Evolutionary conservation across 53 echinoderm and acorn worm genomes (phyloP).

Genomic region (Pentamera pediparva): DNA sequence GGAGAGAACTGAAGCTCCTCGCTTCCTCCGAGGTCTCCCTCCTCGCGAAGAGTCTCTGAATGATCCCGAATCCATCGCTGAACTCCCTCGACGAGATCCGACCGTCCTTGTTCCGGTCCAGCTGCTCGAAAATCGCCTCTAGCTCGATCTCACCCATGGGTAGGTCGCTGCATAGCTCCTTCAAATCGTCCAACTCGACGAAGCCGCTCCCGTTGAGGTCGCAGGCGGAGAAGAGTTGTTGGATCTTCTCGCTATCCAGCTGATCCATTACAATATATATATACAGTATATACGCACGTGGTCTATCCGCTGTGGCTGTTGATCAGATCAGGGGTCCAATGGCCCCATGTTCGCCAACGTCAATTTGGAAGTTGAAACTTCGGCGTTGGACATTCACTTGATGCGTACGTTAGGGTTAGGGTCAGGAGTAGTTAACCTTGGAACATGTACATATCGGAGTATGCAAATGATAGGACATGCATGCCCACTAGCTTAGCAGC

Average conservation of each 20-base stretch:
- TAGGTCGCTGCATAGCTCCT: slow-evolving; percentile 78
- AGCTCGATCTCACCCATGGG: slow-evolving; percentile 66
- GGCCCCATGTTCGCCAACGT: too few species aligned
- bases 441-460: too few species aligned
- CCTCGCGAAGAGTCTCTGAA: slow-evolving; percentile 65
- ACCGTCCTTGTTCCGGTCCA: slow-evolving; percentile 77
- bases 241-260: slow-evolving; percentile 47
- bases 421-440: too few species aligned
- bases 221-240: slow-evolving; percentile 80
- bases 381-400: too few species aligned
- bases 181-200: slow-evolving; percentile 87
- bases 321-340: neutral
- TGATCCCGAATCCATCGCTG: slow-evolving; percentile 67
- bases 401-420: too few species aligned
- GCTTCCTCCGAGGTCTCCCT: slow-evolving; percentile 21
- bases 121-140: slow-evolving; percentile 75
- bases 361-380: too few species aligned
- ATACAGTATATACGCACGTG: too few species aligned
- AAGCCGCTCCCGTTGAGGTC: slow-evolving; percentile 90
- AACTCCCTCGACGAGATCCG: slow-evolving; percentile 72
- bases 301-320: neutral
- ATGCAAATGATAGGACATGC: too few species aligned
- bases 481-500: too few species aligned
- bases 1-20: neutral
- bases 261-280: slow-evolving; percentile 24